Conservation (phyloP, 2,113 vertebrate species). For the Laterallus jamaicensis region DNA sequence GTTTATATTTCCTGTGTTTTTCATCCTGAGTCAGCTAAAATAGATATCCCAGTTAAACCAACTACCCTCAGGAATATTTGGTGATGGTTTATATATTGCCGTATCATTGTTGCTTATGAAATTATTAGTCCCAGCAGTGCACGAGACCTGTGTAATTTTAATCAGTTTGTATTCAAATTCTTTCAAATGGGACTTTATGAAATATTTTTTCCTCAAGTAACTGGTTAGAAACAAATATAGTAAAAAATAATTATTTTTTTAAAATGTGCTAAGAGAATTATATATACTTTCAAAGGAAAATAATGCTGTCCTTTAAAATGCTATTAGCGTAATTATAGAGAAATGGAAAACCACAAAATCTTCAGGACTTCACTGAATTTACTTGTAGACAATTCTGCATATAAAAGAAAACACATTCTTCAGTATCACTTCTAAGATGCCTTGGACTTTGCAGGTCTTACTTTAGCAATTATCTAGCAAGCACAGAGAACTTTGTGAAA, state of each 20-base stretch:
- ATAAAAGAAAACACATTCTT: not conserved
- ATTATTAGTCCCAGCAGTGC: not conserved
- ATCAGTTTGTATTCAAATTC: not conserved
- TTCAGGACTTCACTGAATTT: not conserved
- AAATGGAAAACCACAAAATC: not conserved
- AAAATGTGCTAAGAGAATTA: not conserved
- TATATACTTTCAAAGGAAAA: not conserved
- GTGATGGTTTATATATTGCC: not conserved
- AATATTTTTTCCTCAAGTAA: not conserved
- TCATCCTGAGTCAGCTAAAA: not conserved
- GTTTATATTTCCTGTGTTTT: not conserved
- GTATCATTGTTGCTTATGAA: not conserved
- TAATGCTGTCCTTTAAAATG: not conserved
- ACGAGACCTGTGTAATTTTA: not conserved
- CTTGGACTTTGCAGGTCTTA: not conserved
- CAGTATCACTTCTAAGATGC: not conserved
- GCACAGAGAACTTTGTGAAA: not conserved
- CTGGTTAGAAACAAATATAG: not conserved
- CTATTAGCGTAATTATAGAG: not conserved
- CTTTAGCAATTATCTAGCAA: not conserved
- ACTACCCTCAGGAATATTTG: not conserved
- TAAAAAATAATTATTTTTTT: not conserved
- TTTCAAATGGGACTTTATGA: not conserved
- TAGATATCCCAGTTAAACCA: not conserved
- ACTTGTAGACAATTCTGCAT: not conserved